Percentiles rank a stretch among this genome's conserved stretches.
Evolutionary conservation across 2,888 invertebrate species (phyloP).

Genomic region (Eupithecia vulgata): DNA sequence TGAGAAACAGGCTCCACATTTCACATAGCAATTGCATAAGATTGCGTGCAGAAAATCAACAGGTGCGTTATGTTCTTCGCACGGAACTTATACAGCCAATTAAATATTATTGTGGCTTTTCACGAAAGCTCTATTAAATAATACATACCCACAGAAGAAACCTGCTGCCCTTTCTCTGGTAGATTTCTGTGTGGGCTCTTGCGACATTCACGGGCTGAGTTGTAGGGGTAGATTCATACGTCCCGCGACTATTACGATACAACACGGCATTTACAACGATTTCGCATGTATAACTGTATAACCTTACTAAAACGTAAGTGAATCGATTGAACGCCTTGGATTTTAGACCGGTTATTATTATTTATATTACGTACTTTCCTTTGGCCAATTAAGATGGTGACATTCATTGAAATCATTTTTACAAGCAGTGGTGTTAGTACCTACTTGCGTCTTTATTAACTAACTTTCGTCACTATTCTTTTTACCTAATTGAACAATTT

Average conservation of each 20-base stretch:
- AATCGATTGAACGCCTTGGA: neutral
- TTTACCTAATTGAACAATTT: neutral
- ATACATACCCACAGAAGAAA: no score
- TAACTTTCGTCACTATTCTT: neutral
- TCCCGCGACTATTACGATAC: no score
- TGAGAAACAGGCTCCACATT: neutral
- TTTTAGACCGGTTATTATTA: neutral
- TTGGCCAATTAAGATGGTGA: neutral
- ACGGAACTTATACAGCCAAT: slow-evolving; percentile 5
- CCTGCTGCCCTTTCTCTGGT: no score
- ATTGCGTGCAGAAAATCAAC: slow-evolving; percentile 49
- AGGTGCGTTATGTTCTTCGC: slow-evolving; percentile 40
- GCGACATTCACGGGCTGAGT: no score
- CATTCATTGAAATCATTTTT: neutral
- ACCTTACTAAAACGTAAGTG: neutral
- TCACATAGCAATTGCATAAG: neutral
- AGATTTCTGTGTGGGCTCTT: no score
- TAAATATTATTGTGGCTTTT: slow-evolving; percentile 4
- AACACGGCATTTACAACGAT: no score
- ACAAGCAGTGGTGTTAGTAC: neutral
- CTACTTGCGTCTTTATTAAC: no score
- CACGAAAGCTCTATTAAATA: neutral
- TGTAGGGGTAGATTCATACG: no score
- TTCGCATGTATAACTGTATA: no score
- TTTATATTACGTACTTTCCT: neutral